Base-by-base conservation (phyloP, 2,888 invertebrate genomes). In the Dryobota labecula region DNA sequence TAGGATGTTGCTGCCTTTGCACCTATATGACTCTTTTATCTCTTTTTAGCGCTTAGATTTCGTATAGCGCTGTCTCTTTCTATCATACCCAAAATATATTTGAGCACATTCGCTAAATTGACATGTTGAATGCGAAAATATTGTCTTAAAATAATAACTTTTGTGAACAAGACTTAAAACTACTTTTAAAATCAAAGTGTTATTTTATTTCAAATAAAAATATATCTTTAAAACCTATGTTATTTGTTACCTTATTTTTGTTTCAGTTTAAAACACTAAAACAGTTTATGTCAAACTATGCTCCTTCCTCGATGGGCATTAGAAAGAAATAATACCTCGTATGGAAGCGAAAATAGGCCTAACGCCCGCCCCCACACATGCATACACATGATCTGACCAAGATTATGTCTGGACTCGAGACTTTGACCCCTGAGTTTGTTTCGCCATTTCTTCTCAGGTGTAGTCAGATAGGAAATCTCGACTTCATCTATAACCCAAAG, bases 191-290 rank as follows among this genome's bases (percentile, higher is more conserved):
- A 33, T 15, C 13, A 51, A 36, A 41, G n/a, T 75, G 58, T 76
- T 76, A 80, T 64, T 73, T 61, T 33, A n/a, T 15, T 13, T 30
- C n/a, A 57, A 67, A 38, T 63, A 66, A 73, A 72, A 64, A 62
- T 73, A 61, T 62, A 60, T 62, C 38, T 58, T 53, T 65, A 13
- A 43, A 61, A 54, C n/a, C 72, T 81, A 81, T 65, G 76, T 80
- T 81, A 81, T 70, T 76, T 51, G 65, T 79, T 47, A 78, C 43
- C 54, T 27, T 51, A 45, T 18, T 9, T 45, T 62, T 60, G 69
- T 67, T 83, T 83, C 84, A 81, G 81, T 81, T 33, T 80, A 80
- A 83, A 81, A 81, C 84, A 83, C 81, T 81, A 65, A 83, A 76
- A 80, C 76, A 43, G 27, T 47, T 47, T 53, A 51, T 65, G 62